phyloP scores from a whole-genome alignment of 2,113 vertebrate species.

The Sorex araneus region DNA sequence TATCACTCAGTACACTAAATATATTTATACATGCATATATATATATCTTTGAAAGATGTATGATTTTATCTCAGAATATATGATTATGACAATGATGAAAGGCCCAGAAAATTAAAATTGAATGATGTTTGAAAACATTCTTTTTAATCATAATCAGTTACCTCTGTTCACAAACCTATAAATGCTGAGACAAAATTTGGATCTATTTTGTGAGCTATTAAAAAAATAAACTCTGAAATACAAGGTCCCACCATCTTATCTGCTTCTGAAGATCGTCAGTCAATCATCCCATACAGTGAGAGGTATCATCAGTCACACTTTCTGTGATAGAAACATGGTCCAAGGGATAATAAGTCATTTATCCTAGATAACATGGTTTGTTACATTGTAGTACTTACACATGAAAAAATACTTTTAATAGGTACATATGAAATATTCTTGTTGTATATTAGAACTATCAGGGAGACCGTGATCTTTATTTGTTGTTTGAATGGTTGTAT shows the following conservation, averaged over 20 bases:
- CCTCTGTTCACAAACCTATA: background rate
- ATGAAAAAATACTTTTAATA: background rate
- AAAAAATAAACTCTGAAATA: background rate
- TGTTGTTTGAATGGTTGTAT: no score
- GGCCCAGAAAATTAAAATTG: background rate
- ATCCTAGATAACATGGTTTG: background rate
- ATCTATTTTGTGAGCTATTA: background rate
- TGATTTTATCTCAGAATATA: constrained; percentile 9
- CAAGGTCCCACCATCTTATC: background rate
- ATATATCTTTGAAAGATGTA: background rate
- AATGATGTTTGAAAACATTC: constrained; percentile 21
- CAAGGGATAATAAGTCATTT: background rate
- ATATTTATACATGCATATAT: no score
- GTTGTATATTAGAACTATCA: background rate
- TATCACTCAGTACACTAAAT: background rate
- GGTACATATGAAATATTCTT: constrained; percentile 1
- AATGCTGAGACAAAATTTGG: background rate
- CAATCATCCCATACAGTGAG: background rate
- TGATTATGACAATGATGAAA: background rate
- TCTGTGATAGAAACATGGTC: background rate
- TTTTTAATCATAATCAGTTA: background rate
- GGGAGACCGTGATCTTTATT: background rate
- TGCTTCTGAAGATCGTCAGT: constrained; percentile 19
- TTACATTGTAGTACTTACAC: background rate
- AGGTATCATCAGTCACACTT: constrained; percentile 22